Percentiles rank a stretch among this genome's conserved stretches.
Evolutionary conservation across 1,140 invertebrate species (phyloP).

Genomic region (Cydia splendana): DNA sequence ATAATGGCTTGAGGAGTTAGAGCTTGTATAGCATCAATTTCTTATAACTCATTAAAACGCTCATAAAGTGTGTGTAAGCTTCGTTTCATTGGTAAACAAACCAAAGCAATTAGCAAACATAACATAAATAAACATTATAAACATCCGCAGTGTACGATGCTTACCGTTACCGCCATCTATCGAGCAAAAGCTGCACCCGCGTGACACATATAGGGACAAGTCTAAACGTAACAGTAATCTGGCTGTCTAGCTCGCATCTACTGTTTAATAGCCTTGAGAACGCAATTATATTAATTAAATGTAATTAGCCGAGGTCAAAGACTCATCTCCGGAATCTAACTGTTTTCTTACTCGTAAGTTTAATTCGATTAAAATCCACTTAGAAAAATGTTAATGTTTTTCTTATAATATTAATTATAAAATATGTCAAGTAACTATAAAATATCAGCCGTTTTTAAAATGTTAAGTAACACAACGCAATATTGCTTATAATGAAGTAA

Average conservation of each 20-base stretch:
- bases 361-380: not conserved
- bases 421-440: not conserved
- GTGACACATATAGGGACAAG: constrained; percentile 56
- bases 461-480: constrained; percentile 6
- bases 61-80: too few relatives aligned
- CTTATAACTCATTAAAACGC: too few relatives aligned
- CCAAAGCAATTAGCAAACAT: not conserved
- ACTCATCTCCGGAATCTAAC: constrained; percentile 44
- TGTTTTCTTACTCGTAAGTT: constrained; percentile 28
- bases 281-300: constrained; percentile 44
- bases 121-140: constrained; percentile 10
- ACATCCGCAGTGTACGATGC: not conserved
- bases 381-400: not conserved
- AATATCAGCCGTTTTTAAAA: not conserved
- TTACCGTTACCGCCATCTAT: constrained; percentile 53
- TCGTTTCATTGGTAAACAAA: too few relatives aligned
- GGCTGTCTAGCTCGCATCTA: constrained; percentile 42
- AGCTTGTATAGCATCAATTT: too few relatives aligned
- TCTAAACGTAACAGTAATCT: constrained; percentile 53
- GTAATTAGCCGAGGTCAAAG: constrained; percentile 40
- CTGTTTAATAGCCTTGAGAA: constrained; percentile 36
- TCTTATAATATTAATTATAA: not conserved
- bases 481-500: constrained; percentile 4
- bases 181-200: constrained; percentile 42
- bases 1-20: too few relatives aligned